Percentiles rank a stretch among this genome's conserved stretches.
phyloP scores from a whole-genome alignment of 2,888 invertebrate genomes.

The Luperina nickerlii region DNA sequence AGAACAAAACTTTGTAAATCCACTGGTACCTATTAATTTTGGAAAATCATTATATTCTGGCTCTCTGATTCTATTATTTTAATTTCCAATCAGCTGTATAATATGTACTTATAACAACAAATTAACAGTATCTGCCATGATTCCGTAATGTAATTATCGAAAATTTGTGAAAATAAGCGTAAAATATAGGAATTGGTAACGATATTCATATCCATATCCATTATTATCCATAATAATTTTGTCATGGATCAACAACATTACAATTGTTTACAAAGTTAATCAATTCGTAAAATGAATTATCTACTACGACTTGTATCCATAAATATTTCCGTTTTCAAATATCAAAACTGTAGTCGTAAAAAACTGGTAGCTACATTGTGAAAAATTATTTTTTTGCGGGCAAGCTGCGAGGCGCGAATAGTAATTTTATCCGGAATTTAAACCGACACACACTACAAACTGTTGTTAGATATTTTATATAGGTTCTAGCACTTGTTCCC shows the following conservation, averaged over 20 bases:
- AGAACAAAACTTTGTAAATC: conserved; percentile 31
- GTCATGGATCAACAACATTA: conserved; percentile 1
- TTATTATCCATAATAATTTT: background rate
- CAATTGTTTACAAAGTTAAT: conserved; percentile 2
- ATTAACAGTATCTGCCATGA: conserved; percentile 30
- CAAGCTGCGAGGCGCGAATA: conserved; percentile 52
- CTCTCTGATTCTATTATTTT: conserved; percentile 16
- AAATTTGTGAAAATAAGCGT: conserved; percentile 15
- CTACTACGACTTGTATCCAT: background rate
- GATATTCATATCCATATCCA: conserved; percentile 1
- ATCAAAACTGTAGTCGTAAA: conserved; percentile 30
- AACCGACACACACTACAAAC: conserved; percentile 49
- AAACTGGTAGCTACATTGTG: conserved; percentile 40
- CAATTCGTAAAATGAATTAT: conserved; percentile 26
- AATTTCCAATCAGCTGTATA: conserved; percentile 22
- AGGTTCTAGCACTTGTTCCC: conserved; percentile 38
- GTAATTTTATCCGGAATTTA: conserved; percentile 61
- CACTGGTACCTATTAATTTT: conserved; percentile 24
- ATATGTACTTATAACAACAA: conserved; percentile 9
- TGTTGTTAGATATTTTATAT: conserved; percentile 47
- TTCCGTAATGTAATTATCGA: conserved; percentile 13
- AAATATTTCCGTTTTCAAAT: conserved; percentile 39
- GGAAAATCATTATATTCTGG: conserved; percentile 30
- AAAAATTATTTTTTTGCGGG: conserved; percentile 41
- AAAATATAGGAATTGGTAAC: conserved; percentile 3